Base-by-base conservation (phyloP, 2,888 invertebrate species). In the Eurytoma adleriae region DNA sequence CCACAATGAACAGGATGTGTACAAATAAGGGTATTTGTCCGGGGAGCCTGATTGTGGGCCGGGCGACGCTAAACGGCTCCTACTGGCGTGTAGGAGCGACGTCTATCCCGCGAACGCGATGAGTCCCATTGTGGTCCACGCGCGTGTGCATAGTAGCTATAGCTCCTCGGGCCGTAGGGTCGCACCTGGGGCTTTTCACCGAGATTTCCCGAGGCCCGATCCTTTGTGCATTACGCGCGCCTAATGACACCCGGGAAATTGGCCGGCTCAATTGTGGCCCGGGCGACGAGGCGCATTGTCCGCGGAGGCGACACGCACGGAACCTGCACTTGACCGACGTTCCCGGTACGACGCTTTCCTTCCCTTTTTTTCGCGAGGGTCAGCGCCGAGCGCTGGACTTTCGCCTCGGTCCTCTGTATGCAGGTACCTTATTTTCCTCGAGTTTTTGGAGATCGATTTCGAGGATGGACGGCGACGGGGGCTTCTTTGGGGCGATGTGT, bases 1-100 rank as follows among this genome's bases (percentile, higher is more conserved):
- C 83, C 85, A 90, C 90, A 90, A 90, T 89, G 87, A 85, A 89
- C 90, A 90, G 90, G 90, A 90, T 90, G 90, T 90, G 89, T 90
- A 90, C 90, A 90, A 90, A 90, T 90, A 90, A 89, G 89, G 88
- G 89, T 88, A 88, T 90, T 89, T 89, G 89, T 90, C 88, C 88
- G 87, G 73, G n/a, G 52, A 24, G 72, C n/a, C 84, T 85, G 88
- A 89, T 89, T 88, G 87, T 87, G 85, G 87, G 86, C 84, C 88
- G 87, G 89, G 87, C 85, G 87, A 87, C 84, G 87, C 86, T 88
- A 87, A 88, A 89, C 85, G 86, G 84, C 72, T 62, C 87, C 87
- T 89, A 90, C 88, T 89, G 89, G 89, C 83, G 18, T 2, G 5
- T 30, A 2, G 3, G 59, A 13, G 30, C 48, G 48, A 48, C 67